A percentile compares a stretch with the other conserved stretches of the same genome.
phyloP scores from a whole-genome alignment of 1,140 invertebrate genomes.

The Ips typographus region DNA sequence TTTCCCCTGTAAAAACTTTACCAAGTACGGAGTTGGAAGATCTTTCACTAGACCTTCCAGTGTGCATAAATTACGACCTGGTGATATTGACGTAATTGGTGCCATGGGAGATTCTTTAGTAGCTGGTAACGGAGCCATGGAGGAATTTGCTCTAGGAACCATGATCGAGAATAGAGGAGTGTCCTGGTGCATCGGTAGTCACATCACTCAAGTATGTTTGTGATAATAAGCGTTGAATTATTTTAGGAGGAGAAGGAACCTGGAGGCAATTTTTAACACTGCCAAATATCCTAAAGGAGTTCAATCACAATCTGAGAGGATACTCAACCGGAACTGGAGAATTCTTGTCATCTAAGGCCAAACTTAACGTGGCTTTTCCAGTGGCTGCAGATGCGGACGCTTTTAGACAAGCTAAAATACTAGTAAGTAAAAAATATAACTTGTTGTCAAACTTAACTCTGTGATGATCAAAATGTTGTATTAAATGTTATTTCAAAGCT shows the following conservation, averaged over 20 bases:
- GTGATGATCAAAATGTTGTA: neutral
- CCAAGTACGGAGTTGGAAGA: conserved; percentile 37
- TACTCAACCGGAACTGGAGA: conserved; percentile 71
- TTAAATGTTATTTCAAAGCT: neutral
- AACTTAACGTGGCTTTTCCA: conserved; percentile 70
- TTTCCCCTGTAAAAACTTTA: conserved; percentile 49
- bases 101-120: conserved; percentile 79
- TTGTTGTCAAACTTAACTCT: neutral
- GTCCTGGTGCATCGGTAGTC: conserved; percentile 70
- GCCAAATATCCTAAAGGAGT: conserved; percentile 73
- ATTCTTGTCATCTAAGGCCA: conserved; percentile 64
- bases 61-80: conserved; percentile 68
- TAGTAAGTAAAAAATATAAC: conserved; percentile 54
- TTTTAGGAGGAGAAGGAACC: conserved; percentile 64
- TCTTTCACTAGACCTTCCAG: conserved; percentile 42
- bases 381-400: conserved; percentile 73
- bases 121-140: conserved; percentile 74
- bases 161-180: conserved; percentile 76
- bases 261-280: conserved; percentile 71
- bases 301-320: conserved; percentile 66
- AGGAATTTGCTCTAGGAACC: conserved; percentile 70
- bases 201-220: neutral
- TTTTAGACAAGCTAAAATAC: conserved; percentile 48
- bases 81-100: conserved; percentile 75
- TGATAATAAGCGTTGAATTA: conserved; percentile 4